Evolutionary conservation across 2,113 vertebrate genomes (phyloP), one percentile per base, ranked within the genome.

Genomic region (Ranitomeya variabilis): DNA sequence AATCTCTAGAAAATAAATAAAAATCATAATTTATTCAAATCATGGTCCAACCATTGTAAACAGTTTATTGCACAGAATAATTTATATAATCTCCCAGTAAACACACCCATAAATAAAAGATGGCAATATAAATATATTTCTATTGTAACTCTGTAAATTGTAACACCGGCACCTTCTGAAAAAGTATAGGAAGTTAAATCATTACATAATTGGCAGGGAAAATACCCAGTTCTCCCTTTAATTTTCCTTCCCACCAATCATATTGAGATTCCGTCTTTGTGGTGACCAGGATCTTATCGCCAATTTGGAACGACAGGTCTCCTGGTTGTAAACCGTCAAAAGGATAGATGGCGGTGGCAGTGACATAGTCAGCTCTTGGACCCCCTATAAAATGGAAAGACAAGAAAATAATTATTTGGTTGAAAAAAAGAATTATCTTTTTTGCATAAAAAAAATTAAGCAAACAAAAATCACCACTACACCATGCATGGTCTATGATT

Each of bases 141-240:
- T 83, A n/a, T 51, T 21, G 31, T 66, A 64, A 81, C 31, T 31
- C 67, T 83, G 19, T n/a, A 26, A 37, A 52, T 18, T 31, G 26
- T 81, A 37, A 82, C 80, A 82, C 55, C 57, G 18, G 16, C 23
- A 62, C 14, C 14, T 54, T 66, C 4, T 37, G 18, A 77, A 15
- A 69, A 12, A 74, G 9, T 51, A 45, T n/a, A 45, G 7, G 87
- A 83, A 90, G 88, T 93, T 88, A 94, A 5, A 76, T 93, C 2
- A 96, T 91, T 86, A 98, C 97, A 52, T 97, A 99, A 95, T 99
- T 99, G 84, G 98, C 98, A 64, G 98, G 98, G 83, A 99, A 99
- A 92, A 99, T 97, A n/a, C 98, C 98, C 26, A 95, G 95, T 67
- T 92, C 92, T 11, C 96, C 97, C 73, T 93, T 92, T 62, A 95